A percentile compares a stretch with the other conserved stretches of the same genome.
phyloP scores from a whole-genome alignment of 2,113 vertebrate genomes.

The Monarcha castaneiventris region DNA sequence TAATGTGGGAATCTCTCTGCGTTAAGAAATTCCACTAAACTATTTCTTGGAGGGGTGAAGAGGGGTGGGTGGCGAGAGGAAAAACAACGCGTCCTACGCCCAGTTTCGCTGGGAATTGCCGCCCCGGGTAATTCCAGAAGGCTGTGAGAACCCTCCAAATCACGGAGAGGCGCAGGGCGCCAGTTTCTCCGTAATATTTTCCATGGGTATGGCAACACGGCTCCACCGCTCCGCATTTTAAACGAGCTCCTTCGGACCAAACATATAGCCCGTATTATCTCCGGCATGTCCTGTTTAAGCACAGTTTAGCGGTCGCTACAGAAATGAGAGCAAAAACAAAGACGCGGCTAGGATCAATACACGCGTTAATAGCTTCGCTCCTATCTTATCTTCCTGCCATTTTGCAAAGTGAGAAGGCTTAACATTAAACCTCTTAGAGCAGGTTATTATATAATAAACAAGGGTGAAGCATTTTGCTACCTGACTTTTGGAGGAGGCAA shows the following conservation, averaged over 20 bases:
- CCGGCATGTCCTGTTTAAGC: background rate
- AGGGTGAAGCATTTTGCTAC: slow-evolving; percentile 18
- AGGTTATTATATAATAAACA: slow-evolving; percentile 46
- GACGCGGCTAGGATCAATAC: background rate
- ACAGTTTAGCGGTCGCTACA: slow-evolving; percentile 14
- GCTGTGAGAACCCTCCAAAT: background rate
- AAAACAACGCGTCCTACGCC: background rate
- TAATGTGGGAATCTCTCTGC: background rate
- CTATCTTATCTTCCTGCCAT: slow-evolving; percentile 54
- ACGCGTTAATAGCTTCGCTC: slow-evolving; percentile 15
- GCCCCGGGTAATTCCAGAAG: slow-evolving; percentile 4
- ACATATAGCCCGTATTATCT: background rate
- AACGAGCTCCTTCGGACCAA: background rate
- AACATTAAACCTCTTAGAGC: slow-evolving; percentile 20
- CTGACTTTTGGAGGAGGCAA: background rate
- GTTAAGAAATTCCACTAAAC: background rate
- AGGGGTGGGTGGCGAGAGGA: background rate
- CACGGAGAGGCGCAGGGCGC: background rate
- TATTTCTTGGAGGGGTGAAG: background rate
- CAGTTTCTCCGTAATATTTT: background rate
- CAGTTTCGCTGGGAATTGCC: background rate
- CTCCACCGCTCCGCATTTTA: background rate
- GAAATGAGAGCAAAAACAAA: slow-evolving; percentile 28
- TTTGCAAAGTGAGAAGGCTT: slow-evolving; percentile 40
- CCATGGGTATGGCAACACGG: background rate